Evolutionary conservation across 1,140 invertebrate genomes (phyloP).

Genomic region (Diabrotica virgifera): DNA sequence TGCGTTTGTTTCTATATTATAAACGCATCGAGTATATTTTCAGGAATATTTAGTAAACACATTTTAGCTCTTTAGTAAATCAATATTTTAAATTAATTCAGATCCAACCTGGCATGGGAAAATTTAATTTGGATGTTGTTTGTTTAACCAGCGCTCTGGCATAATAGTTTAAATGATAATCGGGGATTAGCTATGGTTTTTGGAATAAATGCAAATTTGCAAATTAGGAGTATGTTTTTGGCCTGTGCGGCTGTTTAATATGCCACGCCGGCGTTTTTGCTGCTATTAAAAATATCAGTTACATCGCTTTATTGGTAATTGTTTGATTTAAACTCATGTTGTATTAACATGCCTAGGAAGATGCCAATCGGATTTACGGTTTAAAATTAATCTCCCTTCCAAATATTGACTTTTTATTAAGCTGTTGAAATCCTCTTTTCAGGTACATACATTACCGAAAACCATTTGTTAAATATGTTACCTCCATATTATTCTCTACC

Average conservation of each 20-base stretch:
- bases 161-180: constrained; percentile 3
- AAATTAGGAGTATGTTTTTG: constrained; percentile 3
- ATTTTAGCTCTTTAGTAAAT: neutral
- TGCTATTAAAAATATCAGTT: constrained; percentile 1
- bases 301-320: neutral
- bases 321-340: neutral
- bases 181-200: neutral
- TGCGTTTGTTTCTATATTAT: no score
- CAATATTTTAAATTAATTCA: constrained; percentile 1
- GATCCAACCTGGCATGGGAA: constrained; percentile 1
- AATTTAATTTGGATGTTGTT: constrained; percentile 1
- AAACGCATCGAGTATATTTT: no score
- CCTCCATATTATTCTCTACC: no score
- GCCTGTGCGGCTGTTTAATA: neutral
- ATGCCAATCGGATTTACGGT: no score
- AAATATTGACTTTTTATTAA: no score
- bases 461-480: no score
- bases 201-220: constrained; percentile 1
- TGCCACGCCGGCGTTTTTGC: neutral
- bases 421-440: no score
- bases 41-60: neutral
- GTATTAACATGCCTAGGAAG: no score
- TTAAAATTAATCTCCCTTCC: no score
- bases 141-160: neutral
- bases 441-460: no score